Evolutionary conservation across 2,113 vertebrate genomes (phyloP).

Genomic region (Oryzias javanicus): DNA sequence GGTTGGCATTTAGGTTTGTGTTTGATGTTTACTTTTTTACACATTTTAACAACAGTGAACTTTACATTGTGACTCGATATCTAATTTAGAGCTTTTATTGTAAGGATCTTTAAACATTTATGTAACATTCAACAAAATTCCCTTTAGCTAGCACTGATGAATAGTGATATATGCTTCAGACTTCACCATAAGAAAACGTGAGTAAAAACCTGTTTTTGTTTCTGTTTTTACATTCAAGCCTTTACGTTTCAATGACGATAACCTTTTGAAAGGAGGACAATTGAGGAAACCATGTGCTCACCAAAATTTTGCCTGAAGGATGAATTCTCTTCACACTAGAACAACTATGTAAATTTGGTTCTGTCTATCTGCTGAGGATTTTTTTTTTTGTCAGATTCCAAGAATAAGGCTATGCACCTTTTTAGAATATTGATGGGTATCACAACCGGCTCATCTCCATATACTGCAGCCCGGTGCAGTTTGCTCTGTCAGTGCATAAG

Average conservation of each 20-base stretch:
- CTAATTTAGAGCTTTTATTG: too few species aligned
- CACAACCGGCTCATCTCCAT: conserved; percentile 22
- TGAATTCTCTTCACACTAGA: conserved; percentile 6
- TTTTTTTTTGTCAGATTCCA: conserved; percentile 18
- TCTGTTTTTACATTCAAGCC: conserved; percentile 23
- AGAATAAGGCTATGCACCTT: conserved; percentile 17
- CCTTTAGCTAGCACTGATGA: too few species aligned
- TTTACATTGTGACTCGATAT: too few species aligned
- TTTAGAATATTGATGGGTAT: conserved; percentile 21
- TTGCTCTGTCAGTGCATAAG: conserved; percentile 24
- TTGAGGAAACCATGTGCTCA: conserved; percentile 22
- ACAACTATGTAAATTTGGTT: conserved; percentile 40
- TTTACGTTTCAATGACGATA: conserved; percentile 17
- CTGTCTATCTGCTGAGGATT: conserved; percentile 33
- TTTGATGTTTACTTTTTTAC: too few species aligned
- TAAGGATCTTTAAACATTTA: too few species aligned
- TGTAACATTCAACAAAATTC: too few species aligned
- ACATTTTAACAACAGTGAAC: too few species aligned
- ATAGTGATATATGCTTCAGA: too few species aligned
- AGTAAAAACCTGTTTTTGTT: conserved; percentile 26
- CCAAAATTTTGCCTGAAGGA: conserved; percentile 11
- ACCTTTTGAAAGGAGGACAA: conserved; percentile 17
- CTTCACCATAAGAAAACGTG: too few species aligned
- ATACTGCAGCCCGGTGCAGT: conserved; percentile 31
- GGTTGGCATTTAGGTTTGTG: too few species aligned